phyloP scores from a whole-genome alignment of 1,140 invertebrate genomes.

The Hylyphantes graminicola region DNA sequence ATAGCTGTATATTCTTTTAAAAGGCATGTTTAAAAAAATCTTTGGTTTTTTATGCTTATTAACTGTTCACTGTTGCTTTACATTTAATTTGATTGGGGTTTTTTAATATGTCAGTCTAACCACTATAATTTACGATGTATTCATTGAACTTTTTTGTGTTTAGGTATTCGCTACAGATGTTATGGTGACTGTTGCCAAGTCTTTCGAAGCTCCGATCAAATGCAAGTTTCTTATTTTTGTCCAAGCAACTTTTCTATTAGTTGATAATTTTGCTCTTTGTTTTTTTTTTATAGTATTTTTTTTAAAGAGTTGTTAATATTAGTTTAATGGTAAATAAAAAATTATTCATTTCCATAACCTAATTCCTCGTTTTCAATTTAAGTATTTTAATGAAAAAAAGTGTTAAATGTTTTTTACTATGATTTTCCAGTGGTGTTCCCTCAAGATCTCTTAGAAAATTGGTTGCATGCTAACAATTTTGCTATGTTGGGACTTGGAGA shows the following conservation, averaged over 20 bases:
- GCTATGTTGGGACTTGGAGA: slow-evolving; percentile 99
- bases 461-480: slow-evolving; percentile 91
- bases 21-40: too few relatives aligned
- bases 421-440: slow-evolving; percentile 90
- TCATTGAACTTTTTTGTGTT: slow-evolving; percentile 3
- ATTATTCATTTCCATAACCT: neutral
- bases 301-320: neutral
- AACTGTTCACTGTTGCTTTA: too few relatives aligned
- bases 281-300: neutral
- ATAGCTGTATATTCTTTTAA: too few relatives aligned
- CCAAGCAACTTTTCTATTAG: neutral
- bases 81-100: too few relatives aligned
- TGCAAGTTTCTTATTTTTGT: slow-evolving; percentile 72
- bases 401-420: slow-evolving; percentile 49
- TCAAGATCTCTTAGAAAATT: slow-evolving; percentile 95
- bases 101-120: too few relatives aligned
- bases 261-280: neutral
- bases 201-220: slow-evolving; percentile 99
- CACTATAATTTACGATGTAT: too few relatives aligned
- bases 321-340: neutral
- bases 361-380: neutral
- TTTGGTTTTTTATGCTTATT: too few relatives aligned
- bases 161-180: slow-evolving; percentile 95
- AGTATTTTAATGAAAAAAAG: neutral
- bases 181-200: slow-evolving; percentile 99